Evolutionary conservation across 2,797 vertebrate genomes (phyloP).

Genomic region (Mus spretus): DNA sequence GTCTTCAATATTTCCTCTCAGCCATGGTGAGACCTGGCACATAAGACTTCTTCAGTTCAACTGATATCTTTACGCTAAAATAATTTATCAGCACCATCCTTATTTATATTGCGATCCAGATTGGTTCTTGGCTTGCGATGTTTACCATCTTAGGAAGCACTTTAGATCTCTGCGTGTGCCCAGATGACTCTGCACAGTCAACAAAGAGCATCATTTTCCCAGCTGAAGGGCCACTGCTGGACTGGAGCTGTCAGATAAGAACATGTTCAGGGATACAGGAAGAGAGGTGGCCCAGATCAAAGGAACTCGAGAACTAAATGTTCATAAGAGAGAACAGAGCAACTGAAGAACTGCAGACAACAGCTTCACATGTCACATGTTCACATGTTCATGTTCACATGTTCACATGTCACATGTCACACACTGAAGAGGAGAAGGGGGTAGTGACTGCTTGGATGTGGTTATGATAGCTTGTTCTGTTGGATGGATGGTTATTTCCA

Average conservation of each 20-base stretch:
- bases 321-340: background rate
- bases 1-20: background rate
- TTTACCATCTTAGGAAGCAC: constrained; percentile 49
- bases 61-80: constrained; percentile 31
- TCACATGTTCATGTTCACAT: too few relatives aligned
- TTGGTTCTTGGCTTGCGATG: constrained; percentile 52
- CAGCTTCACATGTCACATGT: too few relatives aligned
- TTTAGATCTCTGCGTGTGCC: constrained; percentile 41
- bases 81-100: background rate
- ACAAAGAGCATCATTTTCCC: constrained; percentile 10
- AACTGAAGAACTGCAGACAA: background rate
- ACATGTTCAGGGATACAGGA: background rate
- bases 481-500: constrained; percentile 12
- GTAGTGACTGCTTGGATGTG: background rate
- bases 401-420: too few relatives aligned
- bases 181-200: background rate
- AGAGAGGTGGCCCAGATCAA: background rate
- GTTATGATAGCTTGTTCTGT: background rate
- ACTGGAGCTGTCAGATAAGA: background rate
- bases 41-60: constrained; percentile 36
- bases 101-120: constrained; percentile 32
- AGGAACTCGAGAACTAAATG: background rate
- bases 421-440: background rate
- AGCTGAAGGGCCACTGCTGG: background rate
- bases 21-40: background rate